Conservation (phyloP, 2,888 invertebrate genomes). For the Brachycybe producta region DNA sequence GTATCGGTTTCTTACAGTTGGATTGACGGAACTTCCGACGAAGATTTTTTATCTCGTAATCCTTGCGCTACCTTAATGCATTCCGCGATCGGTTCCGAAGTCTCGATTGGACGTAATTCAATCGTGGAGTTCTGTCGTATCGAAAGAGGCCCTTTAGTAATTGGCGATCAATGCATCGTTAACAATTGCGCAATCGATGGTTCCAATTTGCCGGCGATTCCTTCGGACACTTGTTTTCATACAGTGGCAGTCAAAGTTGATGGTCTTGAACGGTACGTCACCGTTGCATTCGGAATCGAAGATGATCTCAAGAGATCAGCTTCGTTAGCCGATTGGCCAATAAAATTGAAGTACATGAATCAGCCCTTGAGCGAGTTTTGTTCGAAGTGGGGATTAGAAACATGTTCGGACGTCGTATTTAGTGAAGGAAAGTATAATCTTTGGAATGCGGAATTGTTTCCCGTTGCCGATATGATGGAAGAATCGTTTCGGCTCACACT, state of each 20-base stretch:
- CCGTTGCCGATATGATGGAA: slow-evolving; percentile 18
- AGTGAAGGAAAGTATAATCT: slow-evolving; percentile 14
- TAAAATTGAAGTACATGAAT: slow-evolving; percentile 18
- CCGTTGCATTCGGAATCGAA: slow-evolving; percentile 22
- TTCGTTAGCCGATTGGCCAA: background rate
- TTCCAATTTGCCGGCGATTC: slow-evolving; percentile 18
- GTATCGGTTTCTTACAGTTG: slow-evolving; percentile 7
- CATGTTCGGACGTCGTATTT: too few species aligned
- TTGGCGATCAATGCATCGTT: slow-evolving; percentile 30
- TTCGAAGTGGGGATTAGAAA: background rate
- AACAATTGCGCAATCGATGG: slow-evolving; percentile 30
- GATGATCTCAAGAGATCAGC: slow-evolving; percentile 22
- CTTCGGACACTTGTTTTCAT: slow-evolving; percentile 23
- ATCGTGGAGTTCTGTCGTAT: slow-evolving; percentile 35
- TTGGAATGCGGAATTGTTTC: slow-evolving; percentile 25
- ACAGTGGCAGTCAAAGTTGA: slow-evolving; percentile 21
- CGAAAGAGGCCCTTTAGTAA: slow-evolving; percentile 26
- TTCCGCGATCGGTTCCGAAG: slow-evolving; percentile 25
- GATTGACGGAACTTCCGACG: slow-evolving; percentile 1
- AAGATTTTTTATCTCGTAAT: background rate
- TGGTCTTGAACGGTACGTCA: slow-evolving; percentile 21
- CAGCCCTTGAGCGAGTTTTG: slow-evolving; percentile 13
- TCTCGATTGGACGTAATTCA: slow-evolving; percentile 23
- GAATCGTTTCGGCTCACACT: slow-evolving; percentile 23
- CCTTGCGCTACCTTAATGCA: slow-evolving; percentile 29